phyloP scores from a whole-genome alignment of 2,797 vertebrate genomes.

The Poeciliopsis paucimaculata region DNA sequence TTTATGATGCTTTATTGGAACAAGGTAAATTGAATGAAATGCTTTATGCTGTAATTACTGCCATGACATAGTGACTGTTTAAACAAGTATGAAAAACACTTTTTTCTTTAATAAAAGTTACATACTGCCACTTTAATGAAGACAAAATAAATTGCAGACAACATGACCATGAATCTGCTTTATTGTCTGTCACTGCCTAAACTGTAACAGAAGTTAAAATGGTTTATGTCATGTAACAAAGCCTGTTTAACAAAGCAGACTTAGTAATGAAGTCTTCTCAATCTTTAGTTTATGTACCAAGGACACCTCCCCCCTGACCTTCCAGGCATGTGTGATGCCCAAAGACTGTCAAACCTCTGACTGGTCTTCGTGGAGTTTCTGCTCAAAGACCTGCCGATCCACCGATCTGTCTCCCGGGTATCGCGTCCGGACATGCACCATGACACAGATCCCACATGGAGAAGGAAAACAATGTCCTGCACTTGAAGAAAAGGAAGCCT shows the following conservation, averaged over 20 bases:
- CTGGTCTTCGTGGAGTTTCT: slow-evolving; percentile 91
- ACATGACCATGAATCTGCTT: not conserved
- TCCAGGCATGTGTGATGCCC: slow-evolving; percentile 87
- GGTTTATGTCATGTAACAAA: not conserved
- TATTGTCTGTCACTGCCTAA: not conserved
- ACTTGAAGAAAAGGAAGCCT: slow-evolving; percentile 90
- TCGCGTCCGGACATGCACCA: slow-evolving; percentile 83
- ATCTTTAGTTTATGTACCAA: slow-evolving; percentile 86
- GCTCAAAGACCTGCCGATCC: slow-evolving; percentile 87
- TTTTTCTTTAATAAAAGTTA: no score
- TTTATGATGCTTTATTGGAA: not conserved
- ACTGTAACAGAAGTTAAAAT: slow-evolving; percentile 7
- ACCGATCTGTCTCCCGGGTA: slow-evolving; percentile 83
- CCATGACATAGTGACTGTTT: no score
- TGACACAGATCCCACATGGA: slow-evolving; percentile 81
- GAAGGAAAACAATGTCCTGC: slow-evolving; percentile 82
- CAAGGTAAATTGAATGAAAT: not conserved
- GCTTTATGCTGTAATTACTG: no score
- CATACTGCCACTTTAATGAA: not conserved
- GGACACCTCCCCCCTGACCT: slow-evolving; percentile 82
- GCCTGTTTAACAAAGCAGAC: slow-evolving; percentile 3
- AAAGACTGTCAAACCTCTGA: slow-evolving; percentile 87
- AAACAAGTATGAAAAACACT: no score
- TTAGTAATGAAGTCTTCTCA: slow-evolving; percentile 14
- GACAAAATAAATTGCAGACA: not conserved